Evolutionary conservation across 1,140 invertebrate genomes (phyloP), one percentile per base, ranked within the genome.

Genomic region (Araneus ventricosus): DNA sequence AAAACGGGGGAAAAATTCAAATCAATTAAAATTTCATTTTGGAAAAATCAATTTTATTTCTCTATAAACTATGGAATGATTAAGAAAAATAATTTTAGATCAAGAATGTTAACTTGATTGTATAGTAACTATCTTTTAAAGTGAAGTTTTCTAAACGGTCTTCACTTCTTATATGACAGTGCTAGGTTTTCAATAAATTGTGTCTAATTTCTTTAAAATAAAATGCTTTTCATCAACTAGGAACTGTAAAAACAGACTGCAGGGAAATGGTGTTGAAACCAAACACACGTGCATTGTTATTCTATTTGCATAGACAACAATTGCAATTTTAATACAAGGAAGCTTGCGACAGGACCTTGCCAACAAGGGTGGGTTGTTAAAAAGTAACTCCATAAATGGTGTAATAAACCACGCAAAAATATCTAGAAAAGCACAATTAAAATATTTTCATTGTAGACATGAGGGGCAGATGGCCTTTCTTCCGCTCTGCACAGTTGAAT

Each of bases 291-390:
- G 70, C 24, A 57, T 79, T 57, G 34, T 57, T 52, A 37, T 27
- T 79, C 1, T 90, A 59, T 90, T 90, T 90, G 70, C 70, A 52
- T 90, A 90, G 88, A 90, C 88, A 79, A 34, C 88, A 80, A 79
- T 79, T 41, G 85, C 59, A 61, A 22, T n/a, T 61, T 37, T 30
- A 61, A 37, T 20, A 87, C 82, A 61, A 30, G n/a, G 7, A 39
- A 39, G 24, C 88, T 57, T 90, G 63, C 70, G 41, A 79, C 70
- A 90, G 27, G 1, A 34, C 34, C 61, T 87, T 10, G 5, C 17
- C n/a, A 30, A 24, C 52, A 57, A 80, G 67, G 34, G 17, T 34
- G 52, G 67, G 34, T 79, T 80, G 88, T 90, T 90, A 90, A 90
- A 90, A 90, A 90, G 88, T 80, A 75, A 57, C n/a, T 41, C n/a